These are phyloP conservation scores for Aphelenchoides besseyi DNA, from an alignment of 1,140 invertebrate species.

Conservation along the genomic window DNA sequence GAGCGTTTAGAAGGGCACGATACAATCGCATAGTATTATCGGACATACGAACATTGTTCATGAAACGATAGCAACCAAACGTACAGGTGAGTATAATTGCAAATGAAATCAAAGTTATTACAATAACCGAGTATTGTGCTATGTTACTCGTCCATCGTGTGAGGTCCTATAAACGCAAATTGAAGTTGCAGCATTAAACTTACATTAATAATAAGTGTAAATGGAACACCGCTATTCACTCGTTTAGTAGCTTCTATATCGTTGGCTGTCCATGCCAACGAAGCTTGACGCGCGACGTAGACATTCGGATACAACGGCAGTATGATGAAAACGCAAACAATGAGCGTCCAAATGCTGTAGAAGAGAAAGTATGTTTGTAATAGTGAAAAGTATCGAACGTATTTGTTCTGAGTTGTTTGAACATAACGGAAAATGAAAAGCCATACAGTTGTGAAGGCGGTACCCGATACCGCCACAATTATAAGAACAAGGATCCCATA, in stretches of 20 bases:
- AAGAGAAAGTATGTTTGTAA: background rate
- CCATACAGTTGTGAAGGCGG: background rate
- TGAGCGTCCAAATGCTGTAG: background rate
- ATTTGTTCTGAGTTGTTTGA: background rate
- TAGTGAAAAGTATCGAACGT: background rate
- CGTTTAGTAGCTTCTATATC: background rate
- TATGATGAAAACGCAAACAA: background rate
- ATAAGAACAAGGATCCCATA: background rate
- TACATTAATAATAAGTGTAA: background rate
- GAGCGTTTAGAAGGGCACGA: background rate
- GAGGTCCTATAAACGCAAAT: background rate
- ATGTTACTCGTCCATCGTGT: background rate
- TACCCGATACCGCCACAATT: background rate
- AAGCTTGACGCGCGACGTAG: background rate
- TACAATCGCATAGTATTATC: background rate
- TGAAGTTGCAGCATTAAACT: background rate
- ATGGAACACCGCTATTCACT: background rate
- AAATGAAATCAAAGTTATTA: background rate
- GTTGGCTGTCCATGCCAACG: background rate
- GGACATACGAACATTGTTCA: background rate
- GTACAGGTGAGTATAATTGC: background rate
- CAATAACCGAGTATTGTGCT: background rate
- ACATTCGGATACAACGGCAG: background rate
- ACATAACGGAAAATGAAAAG: background rate
- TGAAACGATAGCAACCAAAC: background rate